A percentile compares a stretch with the other conserved stretches of the same genome.
Conservation (phyloP, 2,888 invertebrate genomes). For the Tiliacea citrago region DNA sequence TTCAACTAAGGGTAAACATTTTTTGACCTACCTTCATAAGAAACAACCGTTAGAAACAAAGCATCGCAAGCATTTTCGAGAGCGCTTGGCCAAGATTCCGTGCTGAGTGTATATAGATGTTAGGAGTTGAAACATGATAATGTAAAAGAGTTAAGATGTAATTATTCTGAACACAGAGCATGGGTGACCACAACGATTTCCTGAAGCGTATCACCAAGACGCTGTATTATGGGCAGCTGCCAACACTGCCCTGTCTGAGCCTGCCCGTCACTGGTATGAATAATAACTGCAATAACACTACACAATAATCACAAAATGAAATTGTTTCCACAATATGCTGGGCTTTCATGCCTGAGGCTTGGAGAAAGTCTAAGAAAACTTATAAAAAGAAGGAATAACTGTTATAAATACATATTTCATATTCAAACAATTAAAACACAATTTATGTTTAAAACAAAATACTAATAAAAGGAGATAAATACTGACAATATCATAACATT, state of each 20-base stretch:
- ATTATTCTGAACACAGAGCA: conserved; percentile 82
- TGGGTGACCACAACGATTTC: conserved; percentile 94
- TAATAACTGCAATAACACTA: conserved; percentile 3
- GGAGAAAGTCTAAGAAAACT: neutral
- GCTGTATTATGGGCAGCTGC: conserved; percentile 96
- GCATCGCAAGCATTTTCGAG: too few relatives aligned
- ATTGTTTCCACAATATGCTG: neutral
- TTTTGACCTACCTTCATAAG: too few relatives aligned
- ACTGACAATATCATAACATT: conserved; percentile 1
- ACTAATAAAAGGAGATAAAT: neutral
- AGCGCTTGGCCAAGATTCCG: too few relatives aligned
- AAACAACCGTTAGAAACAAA: too few relatives aligned
- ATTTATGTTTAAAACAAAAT: neutral
- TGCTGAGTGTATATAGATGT: neutral
- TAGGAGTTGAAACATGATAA: neutral
- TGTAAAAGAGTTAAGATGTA: conserved; percentile 1
- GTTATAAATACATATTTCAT: neutral
- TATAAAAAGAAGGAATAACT: neutral
- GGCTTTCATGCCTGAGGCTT: neutral
- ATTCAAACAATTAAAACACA: neutral
- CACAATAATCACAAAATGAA: neutral
- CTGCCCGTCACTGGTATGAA: conserved; percentile 94
- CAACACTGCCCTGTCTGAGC: conserved; percentile 93
- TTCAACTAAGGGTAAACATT: too few relatives aligned
- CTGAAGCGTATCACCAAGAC: conserved; percentile 96